phyloP scores from a whole-genome alignment of 2,797 vertebrate species.

The Aselliscus stoliczkanus region DNA sequence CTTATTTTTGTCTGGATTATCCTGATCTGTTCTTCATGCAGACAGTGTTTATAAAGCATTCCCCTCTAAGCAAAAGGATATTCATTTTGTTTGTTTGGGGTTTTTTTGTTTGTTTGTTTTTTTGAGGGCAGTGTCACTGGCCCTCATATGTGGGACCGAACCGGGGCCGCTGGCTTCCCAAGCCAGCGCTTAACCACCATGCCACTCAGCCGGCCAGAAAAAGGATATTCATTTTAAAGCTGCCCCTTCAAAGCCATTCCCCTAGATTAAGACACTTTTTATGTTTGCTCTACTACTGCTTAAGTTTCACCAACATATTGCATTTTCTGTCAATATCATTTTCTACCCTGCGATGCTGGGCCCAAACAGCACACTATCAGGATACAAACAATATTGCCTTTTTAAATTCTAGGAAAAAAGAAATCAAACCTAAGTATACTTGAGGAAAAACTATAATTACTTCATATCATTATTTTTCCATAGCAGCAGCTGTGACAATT shows the following conservation, averaged over 20 bases:
- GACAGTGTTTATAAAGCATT: not conserved
- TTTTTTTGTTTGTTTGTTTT: too few species aligned
- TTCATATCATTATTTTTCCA: conserved; percentile 63
- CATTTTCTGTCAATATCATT: not conserved
- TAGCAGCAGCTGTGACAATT: conserved; percentile 42
- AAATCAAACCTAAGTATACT: conserved; percentile 12
- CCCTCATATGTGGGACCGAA: too few species aligned
- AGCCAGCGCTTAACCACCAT: too few species aligned
- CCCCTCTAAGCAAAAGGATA: not conserved
- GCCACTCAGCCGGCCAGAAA: too few species aligned
- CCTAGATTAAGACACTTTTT: not conserved
- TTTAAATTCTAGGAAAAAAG: not conserved
- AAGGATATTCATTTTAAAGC: not conserved
- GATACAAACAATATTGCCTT: not conserved
- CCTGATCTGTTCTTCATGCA: not conserved
- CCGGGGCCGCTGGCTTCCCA: too few species aligned
- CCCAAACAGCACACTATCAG: not conserved
- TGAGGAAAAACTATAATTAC: conserved; percentile 57
- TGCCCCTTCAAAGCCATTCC: not conserved
- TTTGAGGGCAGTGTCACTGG: too few species aligned
- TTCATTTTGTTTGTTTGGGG: too few species aligned
- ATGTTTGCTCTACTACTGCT: not conserved
- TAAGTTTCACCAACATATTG: not conserved
- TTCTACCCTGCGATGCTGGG: not conserved
- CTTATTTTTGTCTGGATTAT: not conserved